Base-by-base conservation (phyloP, 23 tunicate genomes). In the Clavelina lepadiformis region DNA sequence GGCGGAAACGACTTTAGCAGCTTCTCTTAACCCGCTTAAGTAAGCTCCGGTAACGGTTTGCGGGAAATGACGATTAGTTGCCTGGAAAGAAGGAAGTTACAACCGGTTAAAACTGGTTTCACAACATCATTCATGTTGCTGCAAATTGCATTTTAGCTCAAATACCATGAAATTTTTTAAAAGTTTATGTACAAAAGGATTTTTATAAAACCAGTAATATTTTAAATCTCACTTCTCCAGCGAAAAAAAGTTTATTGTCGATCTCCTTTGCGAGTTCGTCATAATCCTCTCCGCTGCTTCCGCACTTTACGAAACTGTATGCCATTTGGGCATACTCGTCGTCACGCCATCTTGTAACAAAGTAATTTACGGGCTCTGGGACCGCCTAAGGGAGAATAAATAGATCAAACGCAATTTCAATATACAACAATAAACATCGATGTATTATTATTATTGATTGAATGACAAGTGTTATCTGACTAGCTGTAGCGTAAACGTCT, bases 41-140 rank as follows among this genome's bases (percentile, higher is more conserved):
- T 74, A 88, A 29, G 96, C 96, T 25, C 96, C 96, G 18, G 96
- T 88, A 27, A 88, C 96, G 1, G 96, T 88, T 61, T 88, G 96
- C 13, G 96, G 96, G 45, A 88, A 88, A 61, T 88, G 96, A 20
- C 96, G 73, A 56, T 88, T 88, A 5, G 96, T 80, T 2, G 72
- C 96, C 82, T 76, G 64, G 3, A 52, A 28, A 41, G 49, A 41
- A 8, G 15, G 49, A 41, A 8, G 11, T 41, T 41, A 15, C 49
- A 11, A 41, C 11, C 11, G 49, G 15, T 8, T 11, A 11, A 41
- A 41, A 41, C 49, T 41, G 49, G 15, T 53, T 53, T 20, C 49
- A 11, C 49, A 13, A 44, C 49, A 44, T 44, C 49, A 44, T 13
- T 44, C 15, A 15, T 44, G 49, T 44, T 15, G 49, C 49, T 11